Evolutionary conservation across 2,113 vertebrate genomes (phyloP).

Genomic region (Melanotaenia duboulayi): DNA sequence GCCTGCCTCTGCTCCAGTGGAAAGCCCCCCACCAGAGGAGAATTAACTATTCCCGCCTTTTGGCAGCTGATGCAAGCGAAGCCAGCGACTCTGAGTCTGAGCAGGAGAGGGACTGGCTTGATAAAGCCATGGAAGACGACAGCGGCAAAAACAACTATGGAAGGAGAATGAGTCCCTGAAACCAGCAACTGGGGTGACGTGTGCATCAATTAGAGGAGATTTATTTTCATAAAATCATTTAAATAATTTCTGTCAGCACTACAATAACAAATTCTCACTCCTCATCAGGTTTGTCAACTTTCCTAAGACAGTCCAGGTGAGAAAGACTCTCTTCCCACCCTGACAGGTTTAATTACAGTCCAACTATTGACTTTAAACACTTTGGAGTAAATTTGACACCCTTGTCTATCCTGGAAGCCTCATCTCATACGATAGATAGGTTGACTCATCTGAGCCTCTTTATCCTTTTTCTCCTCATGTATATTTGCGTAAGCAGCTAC

Average conservation of each 20-base stretch:
- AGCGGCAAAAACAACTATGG: conserved; percentile 57
- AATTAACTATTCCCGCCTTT: conserved; percentile 89
- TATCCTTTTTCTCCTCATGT: neutral
- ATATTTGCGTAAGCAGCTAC: conserved; percentile 21
- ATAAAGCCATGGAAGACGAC: conserved; percentile 87
- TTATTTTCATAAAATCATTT: neutral
- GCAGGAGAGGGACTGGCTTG: conserved; percentile 89
- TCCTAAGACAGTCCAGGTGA: neutral
- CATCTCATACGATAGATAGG: neutral
- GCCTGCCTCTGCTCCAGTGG: conserved; percentile 81
- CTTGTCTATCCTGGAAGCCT: neutral
- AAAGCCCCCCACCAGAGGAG: conserved; percentile 84
- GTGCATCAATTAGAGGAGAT: neutral
- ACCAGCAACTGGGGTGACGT: neutral
- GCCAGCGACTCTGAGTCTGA: conserved; percentile 88
- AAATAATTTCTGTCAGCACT: neutral
- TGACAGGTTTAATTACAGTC: conserved; percentile 25
- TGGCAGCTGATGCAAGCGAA: conserved; percentile 85
- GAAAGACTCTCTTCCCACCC: neutral
- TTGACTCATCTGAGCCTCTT: neutral
- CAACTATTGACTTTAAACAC: conserved; percentile 1
- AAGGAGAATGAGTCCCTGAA: conserved; percentile 34
- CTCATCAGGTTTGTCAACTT: neutral
- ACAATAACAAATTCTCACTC: neutral
- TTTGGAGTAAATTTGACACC: neutral